Conservation (phyloP, 2,113 vertebrate genomes). For the Chroicocephalus ridibundus region DNA sequence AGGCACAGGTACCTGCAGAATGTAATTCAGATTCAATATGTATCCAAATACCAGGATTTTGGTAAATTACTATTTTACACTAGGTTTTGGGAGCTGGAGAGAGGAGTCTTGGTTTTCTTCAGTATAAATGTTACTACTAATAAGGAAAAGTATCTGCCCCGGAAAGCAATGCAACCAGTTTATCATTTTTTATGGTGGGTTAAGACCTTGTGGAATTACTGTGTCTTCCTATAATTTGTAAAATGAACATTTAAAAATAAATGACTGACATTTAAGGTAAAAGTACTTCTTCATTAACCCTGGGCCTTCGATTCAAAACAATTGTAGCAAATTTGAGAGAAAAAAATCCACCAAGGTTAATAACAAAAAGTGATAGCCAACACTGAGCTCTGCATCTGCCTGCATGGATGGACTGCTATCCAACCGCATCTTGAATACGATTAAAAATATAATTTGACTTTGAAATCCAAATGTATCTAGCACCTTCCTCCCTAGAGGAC, state of each 20-base stretch:
- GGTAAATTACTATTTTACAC: not conserved
- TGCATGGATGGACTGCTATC: slow-evolving; percentile 11
- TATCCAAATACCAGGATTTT: not conserved
- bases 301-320: not conserved
- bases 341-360: not conserved
- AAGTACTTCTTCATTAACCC: not conserved
- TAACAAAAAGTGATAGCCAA: not conserved
- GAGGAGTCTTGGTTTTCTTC: not conserved
- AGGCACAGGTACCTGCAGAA: not conserved
- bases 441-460: slow-evolving; percentile 51
- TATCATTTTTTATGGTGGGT: not conserved
- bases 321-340: not conserved
- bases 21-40: not conserved
- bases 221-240: not conserved
- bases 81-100: not conserved
- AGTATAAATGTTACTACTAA: not conserved
- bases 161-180: not conserved
- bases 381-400: not conserved
- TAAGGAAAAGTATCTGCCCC: not conserved
- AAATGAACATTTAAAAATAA: slow-evolving; percentile 2
- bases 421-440: not conserved
- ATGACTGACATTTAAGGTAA: not conserved
- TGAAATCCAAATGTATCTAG: slow-evolving; percentile 30
- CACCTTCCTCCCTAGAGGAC: slow-evolving; percentile 20
- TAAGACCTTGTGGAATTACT: not conserved